Conservation (phyloP, 2,888 invertebrate genomes). For the Idaea dimidiata region DNA sequence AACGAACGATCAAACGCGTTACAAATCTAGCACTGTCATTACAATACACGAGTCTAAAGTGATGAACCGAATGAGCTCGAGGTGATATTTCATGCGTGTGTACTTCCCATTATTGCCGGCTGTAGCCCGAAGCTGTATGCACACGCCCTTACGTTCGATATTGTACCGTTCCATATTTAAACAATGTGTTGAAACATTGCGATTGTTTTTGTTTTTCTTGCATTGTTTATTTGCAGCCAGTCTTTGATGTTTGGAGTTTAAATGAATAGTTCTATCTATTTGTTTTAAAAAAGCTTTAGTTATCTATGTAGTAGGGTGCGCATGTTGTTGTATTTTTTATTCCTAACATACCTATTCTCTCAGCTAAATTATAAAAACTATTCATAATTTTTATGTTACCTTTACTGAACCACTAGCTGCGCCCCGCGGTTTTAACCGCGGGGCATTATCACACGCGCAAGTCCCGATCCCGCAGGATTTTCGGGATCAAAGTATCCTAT, state of each 20-base stretch:
- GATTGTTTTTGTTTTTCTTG: neutral
- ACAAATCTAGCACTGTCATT: neutral
- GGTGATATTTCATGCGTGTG: constrained; percentile 27
- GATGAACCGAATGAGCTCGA: constrained; percentile 13
- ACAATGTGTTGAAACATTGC: constrained; percentile 1
- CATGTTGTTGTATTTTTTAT: neutral
- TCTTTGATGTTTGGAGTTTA: neutral
- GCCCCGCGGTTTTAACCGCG: no score
- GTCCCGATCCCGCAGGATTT: no score
- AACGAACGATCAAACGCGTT: neutral
- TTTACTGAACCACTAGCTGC: no score
- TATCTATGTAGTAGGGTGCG: neutral
- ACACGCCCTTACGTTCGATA: constrained; percentile 2
- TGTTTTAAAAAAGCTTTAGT: neutral
- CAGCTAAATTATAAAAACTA: neutral
- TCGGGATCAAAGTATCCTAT: no score
- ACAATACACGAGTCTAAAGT: neutral
- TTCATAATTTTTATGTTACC: no score
- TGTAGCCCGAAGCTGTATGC: neutral
- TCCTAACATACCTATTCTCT: neutral
- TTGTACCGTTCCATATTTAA: neutral
- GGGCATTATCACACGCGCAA: no score
- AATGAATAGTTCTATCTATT: neutral
- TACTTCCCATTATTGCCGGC: neutral
- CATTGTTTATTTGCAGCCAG: neutral